phyloP scores from a whole-genome alignment of 2,797 vertebrate species.

The Darevskia mixta region DNA sequence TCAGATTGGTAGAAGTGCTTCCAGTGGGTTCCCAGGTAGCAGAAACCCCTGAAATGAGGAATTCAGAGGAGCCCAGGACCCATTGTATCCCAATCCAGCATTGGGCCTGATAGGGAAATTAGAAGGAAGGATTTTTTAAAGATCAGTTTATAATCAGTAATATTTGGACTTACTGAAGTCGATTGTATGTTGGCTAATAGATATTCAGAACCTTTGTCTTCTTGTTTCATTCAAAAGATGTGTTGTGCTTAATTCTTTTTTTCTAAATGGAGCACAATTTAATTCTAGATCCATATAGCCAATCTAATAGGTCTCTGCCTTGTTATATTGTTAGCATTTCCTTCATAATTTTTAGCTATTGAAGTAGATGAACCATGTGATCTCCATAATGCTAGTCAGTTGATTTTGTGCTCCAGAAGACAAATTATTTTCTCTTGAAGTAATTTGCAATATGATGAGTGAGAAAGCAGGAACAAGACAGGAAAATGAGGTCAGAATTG shows the following conservation, averaged over 20 bases:
- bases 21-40: too few species aligned
- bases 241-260: conserved; percentile 47
- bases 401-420: conserved; percentile 24
- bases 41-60: too few species aligned
- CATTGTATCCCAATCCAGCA: too few species aligned
- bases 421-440: conserved; percentile 36
- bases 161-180: conserved; percentile 55
- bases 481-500: conserved; percentile 22
- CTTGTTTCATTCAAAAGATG: conserved; percentile 29
- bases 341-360: conserved; percentile 10
- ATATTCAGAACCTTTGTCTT: conserved; percentile 46
- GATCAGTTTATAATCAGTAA: neutral
- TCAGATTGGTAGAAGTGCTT: too few species aligned
- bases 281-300: conserved; percentile 44
- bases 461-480: conserved; percentile 21
- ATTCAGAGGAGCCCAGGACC: too few species aligned
- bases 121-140: neutral
- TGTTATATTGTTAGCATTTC: conserved; percentile 32
- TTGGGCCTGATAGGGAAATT: neutral
- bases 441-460: conserved; percentile 32
- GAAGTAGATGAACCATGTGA: conserved; percentile 10
- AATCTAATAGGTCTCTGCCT: conserved; percentile 33
- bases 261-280: conserved; percentile 43
- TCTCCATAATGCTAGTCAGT: conserved; percentile 12
- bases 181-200: conserved; percentile 55